Base-by-base conservation (phyloP, 2,113 vertebrate species). In the Cynopterus brachyotis region DNA sequence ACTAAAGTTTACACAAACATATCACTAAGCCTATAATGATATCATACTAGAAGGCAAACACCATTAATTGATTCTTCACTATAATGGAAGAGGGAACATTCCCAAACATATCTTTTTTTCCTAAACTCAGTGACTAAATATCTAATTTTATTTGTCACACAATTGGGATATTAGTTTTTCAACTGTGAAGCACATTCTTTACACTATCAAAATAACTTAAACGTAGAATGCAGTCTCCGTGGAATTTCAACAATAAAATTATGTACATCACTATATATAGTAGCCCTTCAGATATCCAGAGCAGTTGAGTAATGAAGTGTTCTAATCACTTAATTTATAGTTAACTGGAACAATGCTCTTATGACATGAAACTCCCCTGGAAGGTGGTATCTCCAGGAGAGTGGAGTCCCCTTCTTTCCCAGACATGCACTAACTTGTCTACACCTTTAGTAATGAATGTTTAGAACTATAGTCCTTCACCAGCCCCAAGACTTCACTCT, bases 1-100 rank as follows among this genome's bases (percentile, higher is more conserved):
- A 83, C 91, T 94, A 42, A 92, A 67, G 59, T 97, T 94, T 72
- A 95, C 73, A 75, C 82, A 96, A 95, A 89, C 92, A 85, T 75
- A 89, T 97, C 87, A 86, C 57, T 62, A 85, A 85, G 70, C 72
- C 94, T 82, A 85, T 57, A 82, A 86, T 72, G 94, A 42, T 40
- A 62, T 24, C 93, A 79, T 85, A 94, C 95, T 59, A 96, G 55
- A 79, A 72, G 57, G 32, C 30, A 75, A 84, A 84, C 26, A 82
- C 72, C 82, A 91, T 86, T 82, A 95, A 78, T 22, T 90, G 60
- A 84, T 67, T 93, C 75, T 88, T 85, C 81, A 50, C 82, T 94
- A 94, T 62, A 83, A 75, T 55, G 19, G 72, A 89, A 91, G 91
- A 55, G 13, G 62, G 6, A 59, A 45, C 47, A 94, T 89, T 75